phyloP scores from a whole-genome alignment of 2,113 vertebrate genomes.

The Microtus pennsylvanicus region DNA sequence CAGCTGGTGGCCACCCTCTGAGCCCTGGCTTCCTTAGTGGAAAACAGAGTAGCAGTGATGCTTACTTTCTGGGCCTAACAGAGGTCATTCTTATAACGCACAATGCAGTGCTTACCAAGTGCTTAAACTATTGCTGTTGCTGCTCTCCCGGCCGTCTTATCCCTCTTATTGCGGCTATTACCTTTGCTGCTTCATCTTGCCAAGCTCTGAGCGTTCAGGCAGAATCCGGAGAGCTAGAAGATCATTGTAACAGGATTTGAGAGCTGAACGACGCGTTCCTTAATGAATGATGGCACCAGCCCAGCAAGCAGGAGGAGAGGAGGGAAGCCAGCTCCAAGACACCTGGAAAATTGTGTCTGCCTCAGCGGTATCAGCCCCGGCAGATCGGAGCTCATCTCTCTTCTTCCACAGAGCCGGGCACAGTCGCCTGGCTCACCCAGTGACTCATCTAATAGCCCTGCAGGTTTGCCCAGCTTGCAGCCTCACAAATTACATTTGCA shows the following conservation, averaged over 20 bases:
- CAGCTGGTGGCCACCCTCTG: background rate
- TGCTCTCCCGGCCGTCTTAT: background rate
- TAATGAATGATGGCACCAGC: conserved; percentile 37
- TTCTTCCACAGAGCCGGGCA: conserved; percentile 54
- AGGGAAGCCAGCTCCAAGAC: background rate
- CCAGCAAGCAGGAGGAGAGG: background rate
- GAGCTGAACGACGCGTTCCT: conserved; percentile 30
- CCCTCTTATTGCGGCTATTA: background rate
- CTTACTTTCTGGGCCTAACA: background rate
- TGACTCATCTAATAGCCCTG: conserved; percentile 30
- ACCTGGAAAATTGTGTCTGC: conserved; percentile 48
- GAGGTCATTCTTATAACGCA: background rate
- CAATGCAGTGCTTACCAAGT: background rate
- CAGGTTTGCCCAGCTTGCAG: background rate
- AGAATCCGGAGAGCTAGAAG: background rate
- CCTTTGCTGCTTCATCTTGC: background rate
- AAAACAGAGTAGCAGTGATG: background rate
- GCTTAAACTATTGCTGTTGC: background rate
- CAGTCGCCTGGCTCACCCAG: conserved; percentile 11
- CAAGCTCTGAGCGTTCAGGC: background rate
- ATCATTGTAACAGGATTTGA: background rate
- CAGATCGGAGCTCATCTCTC: conserved; percentile 72
- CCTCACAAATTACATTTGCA: conserved; percentile 60
- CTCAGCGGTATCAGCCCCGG: conserved; percentile 8
- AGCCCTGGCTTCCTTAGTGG: background rate